Evolutionary conservation across 2,888 invertebrate species (phyloP).

Genomic region (Emmelina monodactyla): DNA sequence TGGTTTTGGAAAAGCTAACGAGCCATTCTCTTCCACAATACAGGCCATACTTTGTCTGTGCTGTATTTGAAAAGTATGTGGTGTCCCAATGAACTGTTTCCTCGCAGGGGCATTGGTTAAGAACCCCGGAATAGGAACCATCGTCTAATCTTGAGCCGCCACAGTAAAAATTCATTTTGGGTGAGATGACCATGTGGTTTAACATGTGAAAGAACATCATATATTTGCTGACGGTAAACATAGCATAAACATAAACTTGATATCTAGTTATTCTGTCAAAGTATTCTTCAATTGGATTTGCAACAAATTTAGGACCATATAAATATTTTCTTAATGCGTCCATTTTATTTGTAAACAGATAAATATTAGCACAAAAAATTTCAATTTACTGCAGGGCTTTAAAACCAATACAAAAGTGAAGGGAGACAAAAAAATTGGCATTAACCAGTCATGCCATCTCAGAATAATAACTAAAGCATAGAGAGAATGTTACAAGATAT

Average conservation of each 20-base stretch:
- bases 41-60: conserved; percentile 35
- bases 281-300: conserved; percentile 36
- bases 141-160: too few relatives aligned
- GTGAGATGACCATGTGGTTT: conserved; percentile 36
- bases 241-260: conserved; percentile 31
- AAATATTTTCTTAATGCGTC: too few relatives aligned
- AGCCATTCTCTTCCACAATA: conserved; percentile 34
- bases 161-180: conserved; percentile 35
- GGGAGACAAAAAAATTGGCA: too few relatives aligned
- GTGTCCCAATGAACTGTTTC: conserved; percentile 30
- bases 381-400: too few relatives aligned
- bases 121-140: too few relatives aligned
- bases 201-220: conserved; percentile 42
- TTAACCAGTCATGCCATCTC: too few relatives aligned
- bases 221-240: conserved; percentile 32
- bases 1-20: conserved; percentile 37
- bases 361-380: too few relatives aligned
- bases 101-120: conserved; percentile 36
- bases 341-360: too few relatives aligned
- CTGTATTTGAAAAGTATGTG: conserved; percentile 32
- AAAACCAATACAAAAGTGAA: too few relatives aligned
- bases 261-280: conserved; percentile 28
- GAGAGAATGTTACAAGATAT: too few relatives aligned
- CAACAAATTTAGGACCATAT: too few relatives aligned
- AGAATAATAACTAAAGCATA: too few relatives aligned